Evolutionary conservation across 2,113 vertebrate species (phyloP).

Genomic region (Egretta garzetta): DNA sequence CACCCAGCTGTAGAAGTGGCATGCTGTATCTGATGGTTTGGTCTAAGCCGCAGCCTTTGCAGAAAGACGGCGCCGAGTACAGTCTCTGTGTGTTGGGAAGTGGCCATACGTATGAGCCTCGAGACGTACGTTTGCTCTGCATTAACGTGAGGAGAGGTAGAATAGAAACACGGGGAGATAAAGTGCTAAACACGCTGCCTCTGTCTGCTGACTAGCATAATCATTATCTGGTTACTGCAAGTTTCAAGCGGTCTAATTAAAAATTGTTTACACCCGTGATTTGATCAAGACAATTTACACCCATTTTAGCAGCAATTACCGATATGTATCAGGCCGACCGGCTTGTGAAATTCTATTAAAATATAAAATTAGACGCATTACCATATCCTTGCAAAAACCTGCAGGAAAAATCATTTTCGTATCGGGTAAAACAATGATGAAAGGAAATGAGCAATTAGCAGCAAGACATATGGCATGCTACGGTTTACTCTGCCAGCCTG

Average conservation of each 20-base stretch:
- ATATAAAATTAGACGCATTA: background rate
- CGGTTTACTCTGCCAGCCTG: background rate
- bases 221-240: background rate
- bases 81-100: background rate
- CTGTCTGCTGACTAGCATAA: background rate
- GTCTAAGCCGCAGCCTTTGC: background rate
- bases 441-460: slow-evolving; percentile 22
- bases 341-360: slow-evolving; percentile 48
- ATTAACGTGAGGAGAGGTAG: background rate
- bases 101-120: background rate
- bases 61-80: background rate
- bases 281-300: slow-evolving; percentile 44
- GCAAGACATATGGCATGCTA: background rate
- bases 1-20: background rate
- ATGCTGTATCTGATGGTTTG: accelerated
- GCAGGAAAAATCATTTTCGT: background rate
- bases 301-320: slow-evolving; percentile 32
- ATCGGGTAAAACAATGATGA: background rate
- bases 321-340: background rate
- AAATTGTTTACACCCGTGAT: slow-evolving; percentile 21
- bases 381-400: slow-evolving; percentile 10
- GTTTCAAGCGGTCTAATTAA: slow-evolving; percentile 32
- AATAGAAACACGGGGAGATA: background rate
- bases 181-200: background rate
- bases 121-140: background rate